phyloP scores from a whole-genome alignment of 2,797 vertebrate genomes.

The Eulemur rubriventer region DNA sequence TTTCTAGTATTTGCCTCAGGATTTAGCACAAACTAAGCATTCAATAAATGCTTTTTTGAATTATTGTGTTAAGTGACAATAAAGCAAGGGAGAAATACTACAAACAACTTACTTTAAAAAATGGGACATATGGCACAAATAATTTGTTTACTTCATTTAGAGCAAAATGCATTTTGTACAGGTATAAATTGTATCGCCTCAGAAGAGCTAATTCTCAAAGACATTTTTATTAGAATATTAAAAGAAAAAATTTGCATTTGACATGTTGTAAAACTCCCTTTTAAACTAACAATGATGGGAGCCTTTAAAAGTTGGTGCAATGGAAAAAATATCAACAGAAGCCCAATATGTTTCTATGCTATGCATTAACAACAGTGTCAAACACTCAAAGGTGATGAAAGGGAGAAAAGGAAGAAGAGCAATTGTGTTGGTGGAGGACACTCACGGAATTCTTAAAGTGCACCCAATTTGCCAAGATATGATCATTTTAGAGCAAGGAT shows the following conservation, averaged over 20 bases:
- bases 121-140: slow-evolving; percentile 25
- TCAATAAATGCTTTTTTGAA: background rate
- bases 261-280: slow-evolving; percentile 25
- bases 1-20: background rate
- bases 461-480: background rate
- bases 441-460: background rate
- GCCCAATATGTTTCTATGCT: background rate
- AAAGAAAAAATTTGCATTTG: slow-evolving; percentile 50
- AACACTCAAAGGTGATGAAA: background rate
- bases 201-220: slow-evolving; percentile 29
- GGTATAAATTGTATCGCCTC: slow-evolving; percentile 47
- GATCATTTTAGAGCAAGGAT: background rate
- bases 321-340: background rate
- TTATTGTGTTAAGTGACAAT: slow-evolving; percentile 53
- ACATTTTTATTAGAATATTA: slow-evolving; percentile 57
- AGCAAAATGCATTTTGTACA: slow-evolving; percentile 43
- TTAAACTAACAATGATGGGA: background rate
- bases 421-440: background rate
- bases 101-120: background rate
- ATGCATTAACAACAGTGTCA: background rate
- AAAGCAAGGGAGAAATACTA: background rate
- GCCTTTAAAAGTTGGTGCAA: slow-evolving; percentile 9
- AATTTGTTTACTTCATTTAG: slow-evolving; percentile 54
- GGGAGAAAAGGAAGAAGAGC: background rate
- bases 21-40: background rate